Conservation (phyloP, 2,113 vertebrate species). For the Eolophus roseicapilla region DNA sequence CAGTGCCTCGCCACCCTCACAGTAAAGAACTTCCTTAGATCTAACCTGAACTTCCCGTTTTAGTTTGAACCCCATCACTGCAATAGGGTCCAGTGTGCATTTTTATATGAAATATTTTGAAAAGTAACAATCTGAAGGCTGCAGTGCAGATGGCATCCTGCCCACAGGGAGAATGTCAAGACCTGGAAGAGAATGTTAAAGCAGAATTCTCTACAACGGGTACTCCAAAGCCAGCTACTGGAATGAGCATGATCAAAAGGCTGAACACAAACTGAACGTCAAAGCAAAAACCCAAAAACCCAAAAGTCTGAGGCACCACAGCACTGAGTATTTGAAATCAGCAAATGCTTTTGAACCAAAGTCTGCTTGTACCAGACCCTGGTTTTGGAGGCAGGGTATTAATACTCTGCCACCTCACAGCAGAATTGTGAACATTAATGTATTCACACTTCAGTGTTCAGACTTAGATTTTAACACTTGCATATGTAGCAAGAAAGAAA, state of each 20-base stretch:
- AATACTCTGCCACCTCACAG: not conserved
- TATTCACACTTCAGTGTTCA: not conserved
- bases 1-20: not conserved
- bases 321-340: not conserved
- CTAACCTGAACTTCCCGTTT: not conserved
- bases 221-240: not conserved
- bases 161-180: not conserved
- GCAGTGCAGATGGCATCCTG: not conserved
- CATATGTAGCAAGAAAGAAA: not conserved
- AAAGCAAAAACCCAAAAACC: not conserved
- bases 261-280: not conserved
- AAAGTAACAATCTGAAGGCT: not conserved
- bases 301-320: not conserved
- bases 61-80: not conserved
- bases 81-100: not conserved
- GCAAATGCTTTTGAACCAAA: not conserved
- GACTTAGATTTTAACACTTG: not conserved
- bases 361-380: not conserved
- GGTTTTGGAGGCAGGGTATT: not conserved
- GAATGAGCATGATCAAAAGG: not conserved
- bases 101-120: not conserved
- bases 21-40: not conserved
- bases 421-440: not conserved
- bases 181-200: not conserved
- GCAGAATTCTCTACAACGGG: not conserved